phyloP scores from a whole-genome alignment of 1,140 invertebrate species.

The Oryctes rhinoceros region DNA sequence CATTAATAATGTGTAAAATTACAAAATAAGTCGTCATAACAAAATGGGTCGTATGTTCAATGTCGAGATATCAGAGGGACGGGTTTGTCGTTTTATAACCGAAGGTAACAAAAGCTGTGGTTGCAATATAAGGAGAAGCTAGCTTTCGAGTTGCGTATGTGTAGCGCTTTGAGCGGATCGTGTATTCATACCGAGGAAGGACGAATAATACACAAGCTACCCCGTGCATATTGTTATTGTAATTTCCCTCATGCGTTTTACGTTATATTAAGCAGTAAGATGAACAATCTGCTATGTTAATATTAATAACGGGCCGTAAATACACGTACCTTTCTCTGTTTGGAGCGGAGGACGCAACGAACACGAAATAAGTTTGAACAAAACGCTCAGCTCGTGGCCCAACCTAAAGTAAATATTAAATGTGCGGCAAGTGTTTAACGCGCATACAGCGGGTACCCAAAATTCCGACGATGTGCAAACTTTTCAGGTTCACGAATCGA shows the following conservation, averaged over 20 bases:
- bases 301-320: slow-evolving; percentile 10
- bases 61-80: too few relatives aligned
- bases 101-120: too few relatives aligned
- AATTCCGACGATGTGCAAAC: too few relatives aligned
- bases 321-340: neutral
- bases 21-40: too few relatives aligned
- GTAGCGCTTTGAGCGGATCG: too few relatives aligned
- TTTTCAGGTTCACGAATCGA: too few relatives aligned
- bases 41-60: too few relatives aligned
- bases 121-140: too few relatives aligned
- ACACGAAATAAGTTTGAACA: neutral
- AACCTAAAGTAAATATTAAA: slow-evolving; percentile 13
- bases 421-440: neutral
- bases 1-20: too few relatives aligned
- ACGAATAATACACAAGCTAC: neutral
- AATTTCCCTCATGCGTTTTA: neutral
- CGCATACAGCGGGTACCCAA: too few relatives aligned
- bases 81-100: too few relatives aligned
- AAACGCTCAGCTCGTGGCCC: neutral
- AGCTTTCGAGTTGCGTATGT: too few relatives aligned
- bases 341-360: neutral
- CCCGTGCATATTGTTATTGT: neutral
- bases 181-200: neutral
- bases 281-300: neutral
- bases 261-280: slow-evolving; percentile 2